Evolutionary conservation across 1,140 invertebrate species (phyloP).

Genomic region (Sipha flava): DNA sequence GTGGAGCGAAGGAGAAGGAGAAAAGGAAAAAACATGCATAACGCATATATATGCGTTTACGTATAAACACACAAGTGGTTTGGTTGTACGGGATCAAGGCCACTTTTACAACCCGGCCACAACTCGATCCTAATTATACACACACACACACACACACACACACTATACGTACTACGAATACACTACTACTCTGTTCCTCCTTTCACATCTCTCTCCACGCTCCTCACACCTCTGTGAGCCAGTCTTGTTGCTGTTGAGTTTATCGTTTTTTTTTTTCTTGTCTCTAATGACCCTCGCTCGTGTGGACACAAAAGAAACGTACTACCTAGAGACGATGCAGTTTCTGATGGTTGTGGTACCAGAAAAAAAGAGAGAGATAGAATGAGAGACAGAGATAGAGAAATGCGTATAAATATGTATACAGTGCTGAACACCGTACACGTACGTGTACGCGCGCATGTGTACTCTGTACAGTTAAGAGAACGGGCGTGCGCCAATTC

Average conservation of each 20-base stretch:
- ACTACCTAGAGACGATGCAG: slow-evolving; percentile 9
- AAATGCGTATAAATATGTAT: not conserved
- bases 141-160: not conserved
- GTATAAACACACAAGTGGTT: slow-evolving; percentile 3
- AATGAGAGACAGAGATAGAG: not conserved
- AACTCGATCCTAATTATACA: slow-evolving; percentile 21
- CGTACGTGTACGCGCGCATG: too few relatives aligned
- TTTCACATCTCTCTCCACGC: not conserved
- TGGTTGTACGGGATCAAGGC: slow-evolving; percentile 29
- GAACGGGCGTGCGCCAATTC: not conserved
- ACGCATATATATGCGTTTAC: not conserved
- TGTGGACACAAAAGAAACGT: slow-evolving; percentile 24
- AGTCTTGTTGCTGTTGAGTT: not conserved
- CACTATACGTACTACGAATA: not conserved
- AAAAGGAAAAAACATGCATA: not conserved
- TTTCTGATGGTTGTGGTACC: not conserved
- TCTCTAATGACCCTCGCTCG: slow-evolving; percentile 19
- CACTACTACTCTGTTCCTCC: not conserved
- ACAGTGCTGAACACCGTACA: too few relatives aligned
- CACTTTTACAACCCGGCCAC: slow-evolving; percentile 29
- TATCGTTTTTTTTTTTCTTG: not conserved
- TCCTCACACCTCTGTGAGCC: too few relatives aligned
- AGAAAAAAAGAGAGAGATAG: not conserved
- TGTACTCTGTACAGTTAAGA: too few relatives aligned
- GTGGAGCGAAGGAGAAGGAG: not conserved